phyloP scores from a whole-genome alignment of 2,113 vertebrate genomes.

The Apistogramma diplotaenia region DNA sequence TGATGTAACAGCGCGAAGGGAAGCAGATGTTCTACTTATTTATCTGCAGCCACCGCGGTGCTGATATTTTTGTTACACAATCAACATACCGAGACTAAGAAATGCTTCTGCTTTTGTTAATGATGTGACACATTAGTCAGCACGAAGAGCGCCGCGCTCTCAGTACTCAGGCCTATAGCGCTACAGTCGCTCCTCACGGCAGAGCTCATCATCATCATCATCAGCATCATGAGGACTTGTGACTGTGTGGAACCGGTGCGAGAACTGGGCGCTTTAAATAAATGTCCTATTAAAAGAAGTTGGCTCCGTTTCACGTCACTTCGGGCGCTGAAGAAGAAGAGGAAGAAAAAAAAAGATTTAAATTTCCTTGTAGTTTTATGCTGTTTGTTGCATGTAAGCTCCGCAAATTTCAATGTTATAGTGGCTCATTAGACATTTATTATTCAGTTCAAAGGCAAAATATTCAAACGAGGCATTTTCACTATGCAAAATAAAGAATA shows the following conservation, averaged over 20 bases:
- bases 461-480: accelerated
- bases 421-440: neutral
- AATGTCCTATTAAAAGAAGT: neutral
- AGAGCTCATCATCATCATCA: neutral
- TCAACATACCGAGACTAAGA: neutral
- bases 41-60: neutral
- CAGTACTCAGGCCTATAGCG: neutral
- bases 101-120: neutral
- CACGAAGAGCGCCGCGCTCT: neutral
- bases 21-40: neutral
- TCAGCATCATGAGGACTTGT: neutral
- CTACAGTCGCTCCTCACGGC: neutral
- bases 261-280: neutral
- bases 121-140: neutral
- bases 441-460: accelerated
- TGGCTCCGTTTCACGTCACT: neutral
- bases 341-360: neutral
- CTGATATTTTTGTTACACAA: neutral
- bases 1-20: neutral
- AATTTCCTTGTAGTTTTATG: neutral
- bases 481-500: neutral
- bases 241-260: too few relatives aligned
- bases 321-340: neutral
- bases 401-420: neutral
- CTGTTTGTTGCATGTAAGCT: neutral